phyloP scores from a whole-genome alignment of 2,113 vertebrate species.

The Strix uralensis region DNA sequence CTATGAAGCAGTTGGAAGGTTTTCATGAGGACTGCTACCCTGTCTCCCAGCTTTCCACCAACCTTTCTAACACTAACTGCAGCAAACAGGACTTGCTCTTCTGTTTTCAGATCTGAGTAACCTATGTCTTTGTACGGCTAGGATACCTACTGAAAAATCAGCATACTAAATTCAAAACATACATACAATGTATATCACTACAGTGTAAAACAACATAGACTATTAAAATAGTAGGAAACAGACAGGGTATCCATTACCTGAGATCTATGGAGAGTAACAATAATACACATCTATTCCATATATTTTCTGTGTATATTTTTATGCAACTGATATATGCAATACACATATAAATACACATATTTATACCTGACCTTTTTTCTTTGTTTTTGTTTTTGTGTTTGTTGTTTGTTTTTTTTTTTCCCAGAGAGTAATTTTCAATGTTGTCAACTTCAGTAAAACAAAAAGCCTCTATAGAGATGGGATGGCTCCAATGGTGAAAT shows the following conservation, averaged over 20 bases:
- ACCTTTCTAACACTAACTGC: neutral
- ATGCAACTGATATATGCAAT: neutral
- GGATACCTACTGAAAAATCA: neutral
- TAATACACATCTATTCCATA: neutral
- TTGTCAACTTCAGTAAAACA: constrained; percentile 99
- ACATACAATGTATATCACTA: neutral
- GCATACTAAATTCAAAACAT: neutral
- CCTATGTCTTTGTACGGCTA: neutral
- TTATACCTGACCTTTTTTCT: neutral
- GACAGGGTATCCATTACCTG: neutral
- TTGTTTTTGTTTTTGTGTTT: neutral
- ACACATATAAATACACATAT: neutral
- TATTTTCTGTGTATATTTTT: neutral
- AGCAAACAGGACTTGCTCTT: neutral
- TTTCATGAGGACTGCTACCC: neutral
- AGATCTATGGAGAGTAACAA: neutral
- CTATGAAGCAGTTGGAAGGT: neutral
- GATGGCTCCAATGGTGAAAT: constrained; percentile 97
- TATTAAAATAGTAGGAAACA: neutral
- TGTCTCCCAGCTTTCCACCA: neutral
- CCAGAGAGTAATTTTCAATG: constrained; percentile 96
- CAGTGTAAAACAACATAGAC: neutral
- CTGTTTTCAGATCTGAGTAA: neutral
- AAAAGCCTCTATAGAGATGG: constrained; percentile 98
- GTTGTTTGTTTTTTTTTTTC: neutral